phyloP scores from a whole-genome alignment of 2,113 vertebrate species.

The Ptilorrhoa leucosticta region DNA sequence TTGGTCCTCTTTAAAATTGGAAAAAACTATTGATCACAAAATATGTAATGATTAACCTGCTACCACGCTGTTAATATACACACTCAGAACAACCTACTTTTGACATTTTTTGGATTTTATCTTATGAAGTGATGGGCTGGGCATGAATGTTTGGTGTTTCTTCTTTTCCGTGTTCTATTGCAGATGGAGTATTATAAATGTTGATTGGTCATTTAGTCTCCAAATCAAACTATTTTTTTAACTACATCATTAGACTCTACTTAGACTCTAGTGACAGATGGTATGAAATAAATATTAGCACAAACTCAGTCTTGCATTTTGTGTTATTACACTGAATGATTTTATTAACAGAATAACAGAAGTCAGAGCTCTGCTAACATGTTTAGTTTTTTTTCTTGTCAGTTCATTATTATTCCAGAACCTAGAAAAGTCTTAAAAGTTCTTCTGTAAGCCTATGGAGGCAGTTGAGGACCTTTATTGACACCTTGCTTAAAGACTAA shows the following conservation, averaged over 20 bases:
- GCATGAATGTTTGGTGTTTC: not conserved
- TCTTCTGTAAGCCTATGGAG: not conserved
- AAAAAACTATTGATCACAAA: conserved; percentile 12
- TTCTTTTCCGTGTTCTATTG: not conserved
- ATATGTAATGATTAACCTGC: conserved; percentile 19
- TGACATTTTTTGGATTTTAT: not conserved
- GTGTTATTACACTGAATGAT: conserved; percentile 10
- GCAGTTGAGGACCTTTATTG: not conserved
- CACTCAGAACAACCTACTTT: not conserved
- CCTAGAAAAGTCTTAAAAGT: not conserved
- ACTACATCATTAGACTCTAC: conserved; percentile 2
- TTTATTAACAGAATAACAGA: conserved; percentile 36
- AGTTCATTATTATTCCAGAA: not conserved
- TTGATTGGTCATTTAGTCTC: conserved; percentile 49
- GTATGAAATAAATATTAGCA: conserved; percentile 59
- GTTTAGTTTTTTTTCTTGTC: not conserved
- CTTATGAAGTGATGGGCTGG: not conserved
- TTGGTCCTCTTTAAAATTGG: not conserved
- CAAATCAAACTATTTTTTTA: not conserved
- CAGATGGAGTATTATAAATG: not conserved
- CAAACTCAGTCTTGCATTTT: conserved; percentile 17
- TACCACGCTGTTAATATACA: not conserved
- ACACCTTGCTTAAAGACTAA: not conserved
- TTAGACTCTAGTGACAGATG: conserved; percentile 23
- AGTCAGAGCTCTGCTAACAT: conserved; percentile 10